A percentile compares a stretch with the other conserved stretches of the same genome.
phyloP scores from a whole-genome alignment of 2,888 invertebrate genomes.

The Mimas tiliae region DNA sequence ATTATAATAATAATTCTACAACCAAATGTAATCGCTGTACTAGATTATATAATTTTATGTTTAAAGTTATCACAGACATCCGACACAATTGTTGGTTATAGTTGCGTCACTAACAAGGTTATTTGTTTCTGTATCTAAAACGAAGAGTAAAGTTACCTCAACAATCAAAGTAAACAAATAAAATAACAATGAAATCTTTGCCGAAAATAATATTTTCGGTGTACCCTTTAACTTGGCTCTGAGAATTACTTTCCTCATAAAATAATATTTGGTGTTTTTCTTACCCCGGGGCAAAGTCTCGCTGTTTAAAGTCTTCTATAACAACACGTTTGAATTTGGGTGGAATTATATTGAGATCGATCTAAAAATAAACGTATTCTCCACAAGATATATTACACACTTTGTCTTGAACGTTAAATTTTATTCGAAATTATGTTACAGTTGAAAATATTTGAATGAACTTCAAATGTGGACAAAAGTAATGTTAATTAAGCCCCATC shows the following conservation, averaged over 20 bases:
- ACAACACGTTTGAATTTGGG: constrained; percentile 15
- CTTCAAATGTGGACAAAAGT: too few species aligned
- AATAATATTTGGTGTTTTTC: constrained; percentile 8
- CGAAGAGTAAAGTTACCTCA: neutral
- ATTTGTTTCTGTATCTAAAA: neutral
- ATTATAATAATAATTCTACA: too few species aligned
- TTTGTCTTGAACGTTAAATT: neutral
- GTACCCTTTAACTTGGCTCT: neutral
- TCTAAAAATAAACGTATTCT: constrained; percentile 10
- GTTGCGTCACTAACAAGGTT: neutral
- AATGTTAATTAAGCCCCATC: too few species aligned
- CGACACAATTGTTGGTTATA: neutral
- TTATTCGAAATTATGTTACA: neutral
- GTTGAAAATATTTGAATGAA: too few species aligned
- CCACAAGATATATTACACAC: neutral
- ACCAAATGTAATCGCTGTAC: too few species aligned
- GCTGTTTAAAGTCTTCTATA: constrained; percentile 20
- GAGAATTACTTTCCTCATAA: neutral
- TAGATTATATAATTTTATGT: too few species aligned
- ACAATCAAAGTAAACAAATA: constrained; percentile 12
- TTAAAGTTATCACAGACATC: too few species aligned
- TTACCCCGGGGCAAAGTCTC: constrained; percentile 1
- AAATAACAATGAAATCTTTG: constrained; percentile 10
- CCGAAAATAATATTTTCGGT: neutral
- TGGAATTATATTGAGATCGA: neutral